Evolutionary conservation across 2,888 invertebrate genomes (phyloP).

Genomic region (Beris chalybata): DNA sequence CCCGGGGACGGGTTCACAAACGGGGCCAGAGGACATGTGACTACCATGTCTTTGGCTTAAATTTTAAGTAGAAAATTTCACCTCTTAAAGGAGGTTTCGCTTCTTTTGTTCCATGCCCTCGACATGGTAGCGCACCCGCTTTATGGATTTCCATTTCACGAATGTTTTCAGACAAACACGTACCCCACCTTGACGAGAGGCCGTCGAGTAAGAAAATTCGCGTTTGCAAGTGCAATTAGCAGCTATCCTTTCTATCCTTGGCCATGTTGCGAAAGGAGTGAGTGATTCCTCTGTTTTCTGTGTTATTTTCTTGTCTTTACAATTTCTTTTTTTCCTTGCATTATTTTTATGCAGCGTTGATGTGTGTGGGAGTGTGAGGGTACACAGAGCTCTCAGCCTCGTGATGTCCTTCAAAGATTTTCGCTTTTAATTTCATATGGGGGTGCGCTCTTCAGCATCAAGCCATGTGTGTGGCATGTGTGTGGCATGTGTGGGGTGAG

Average conservation of each 20-base stretch:
- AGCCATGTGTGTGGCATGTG: background rate
- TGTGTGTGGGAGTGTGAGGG: background rate
- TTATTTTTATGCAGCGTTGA: background rate
- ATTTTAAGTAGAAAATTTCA: too few relatives aligned
- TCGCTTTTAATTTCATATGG: constrained; percentile 14
- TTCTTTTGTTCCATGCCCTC: too few relatives aligned
- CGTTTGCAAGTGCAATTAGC: too few relatives aligned
- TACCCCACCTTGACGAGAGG: constrained; percentile 9
- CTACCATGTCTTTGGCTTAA: too few relatives aligned
- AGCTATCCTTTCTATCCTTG: too few relatives aligned
- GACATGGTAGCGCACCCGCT: too few relatives aligned
- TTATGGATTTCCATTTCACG: constrained; percentile 1
- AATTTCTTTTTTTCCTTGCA: background rate
- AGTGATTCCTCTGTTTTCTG: background rate
- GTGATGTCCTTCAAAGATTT: constrained; percentile 18
- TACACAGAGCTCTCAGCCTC: background rate
- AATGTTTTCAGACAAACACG: constrained; percentile 12
- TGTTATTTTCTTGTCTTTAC: constrained; percentile 1
- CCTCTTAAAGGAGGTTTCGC: too few relatives aligned
- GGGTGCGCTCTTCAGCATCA: constrained; percentile 1
- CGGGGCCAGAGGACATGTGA: too few relatives aligned
- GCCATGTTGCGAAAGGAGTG: background rate
- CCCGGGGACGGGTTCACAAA: too few relatives aligned
- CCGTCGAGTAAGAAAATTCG: background rate
- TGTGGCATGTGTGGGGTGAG: background rate